A percentile compares a stretch with the other conserved stretches of the same genome.
These are phyloP conservation scores for Mirza zaza DNA, from an alignment of 2,113 vertebrate species.

Conservation along the genomic window DNA sequence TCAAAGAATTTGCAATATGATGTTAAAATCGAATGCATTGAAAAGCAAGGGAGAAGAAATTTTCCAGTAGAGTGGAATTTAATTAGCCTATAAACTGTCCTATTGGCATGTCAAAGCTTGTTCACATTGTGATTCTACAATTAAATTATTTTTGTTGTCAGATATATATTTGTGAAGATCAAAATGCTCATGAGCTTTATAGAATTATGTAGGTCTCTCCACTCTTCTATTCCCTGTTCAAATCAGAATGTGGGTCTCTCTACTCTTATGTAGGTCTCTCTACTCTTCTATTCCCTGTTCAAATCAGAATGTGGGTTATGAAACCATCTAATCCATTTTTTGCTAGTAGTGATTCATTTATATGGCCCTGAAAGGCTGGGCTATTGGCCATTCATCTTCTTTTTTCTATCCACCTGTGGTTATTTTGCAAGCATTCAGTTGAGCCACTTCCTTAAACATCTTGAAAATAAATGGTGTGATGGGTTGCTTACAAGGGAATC, in stretches of 20 bases:
- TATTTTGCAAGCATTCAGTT: slow-evolving; percentile 1
- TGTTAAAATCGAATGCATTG: slow-evolving; percentile 17
- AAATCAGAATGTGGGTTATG: neutral
- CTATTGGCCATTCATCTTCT: neutral
- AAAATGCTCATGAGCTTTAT: neutral
- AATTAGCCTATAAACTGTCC: neutral
- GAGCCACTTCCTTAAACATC: slow-evolving; percentile 41
- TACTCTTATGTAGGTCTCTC: neutral
- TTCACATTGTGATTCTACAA: neutral
- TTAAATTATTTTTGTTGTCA: neutral
- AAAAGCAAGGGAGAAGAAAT: neutral
- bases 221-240: neutral
- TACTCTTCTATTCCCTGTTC: neutral
- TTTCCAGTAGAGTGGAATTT: slow-evolving; percentile 23
- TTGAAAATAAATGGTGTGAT: slow-evolving; percentile 37
- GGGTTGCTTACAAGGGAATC: slow-evolving; percentile 29
- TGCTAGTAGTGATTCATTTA: neutral
- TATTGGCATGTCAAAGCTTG: neutral
- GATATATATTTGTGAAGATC: neutral
- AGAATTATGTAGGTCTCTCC: neutral
- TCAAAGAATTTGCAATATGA: slow-evolving; percentile 10
- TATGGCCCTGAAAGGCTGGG: neutral
- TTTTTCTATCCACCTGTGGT: slow-evolving; percentile 17
- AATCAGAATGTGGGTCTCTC: neutral
- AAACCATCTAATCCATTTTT: neutral